Conservation (phyloP, 2,888 invertebrate genomes). For the Lochmaea capreae region DNA sequence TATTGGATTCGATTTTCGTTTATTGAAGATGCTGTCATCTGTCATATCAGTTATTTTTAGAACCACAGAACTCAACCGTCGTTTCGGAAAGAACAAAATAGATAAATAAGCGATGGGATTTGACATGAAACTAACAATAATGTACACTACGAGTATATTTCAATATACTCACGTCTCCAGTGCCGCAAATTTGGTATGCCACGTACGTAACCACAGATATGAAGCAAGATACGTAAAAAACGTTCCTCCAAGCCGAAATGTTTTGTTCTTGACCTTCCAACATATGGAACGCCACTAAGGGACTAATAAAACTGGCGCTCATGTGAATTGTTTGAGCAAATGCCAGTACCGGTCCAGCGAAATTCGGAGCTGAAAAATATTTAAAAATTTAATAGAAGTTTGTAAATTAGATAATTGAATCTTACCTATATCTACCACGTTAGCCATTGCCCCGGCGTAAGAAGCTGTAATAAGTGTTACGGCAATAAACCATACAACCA, state of each 20-base stretch:
- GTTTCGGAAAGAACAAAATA: not conserved
- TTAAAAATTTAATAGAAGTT: not conserved
- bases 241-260: constrained; percentile 72
- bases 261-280: constrained; percentile 69
- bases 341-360: constrained; percentile 78
- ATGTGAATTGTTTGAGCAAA: constrained; percentile 84
- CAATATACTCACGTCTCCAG: constrained; percentile 68
- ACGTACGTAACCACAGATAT: constrained; percentile 73
- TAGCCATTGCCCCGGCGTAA: constrained; percentile 82
- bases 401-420: not conserved
- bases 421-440: constrained; percentile 75
- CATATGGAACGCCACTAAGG: constrained; percentile 73
- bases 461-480: constrained; percentile 78
- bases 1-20: too few species aligned
- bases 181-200: constrained; percentile 75
- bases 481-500: constrained; percentile 76
- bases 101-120: not conserved
- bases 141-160: not conserved
- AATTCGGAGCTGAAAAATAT: constrained; percentile 72
- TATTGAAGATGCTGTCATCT: too few species aligned
- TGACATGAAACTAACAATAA: not conserved
- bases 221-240: constrained; percentile 73
- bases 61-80: too few species aligned
- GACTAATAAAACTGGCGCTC: constrained; percentile 79
- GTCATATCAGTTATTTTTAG: too few species aligned